phyloP scores from a whole-genome alignment of 1,140 invertebrate genomes.

The Melanaphis sacchari region DNA sequence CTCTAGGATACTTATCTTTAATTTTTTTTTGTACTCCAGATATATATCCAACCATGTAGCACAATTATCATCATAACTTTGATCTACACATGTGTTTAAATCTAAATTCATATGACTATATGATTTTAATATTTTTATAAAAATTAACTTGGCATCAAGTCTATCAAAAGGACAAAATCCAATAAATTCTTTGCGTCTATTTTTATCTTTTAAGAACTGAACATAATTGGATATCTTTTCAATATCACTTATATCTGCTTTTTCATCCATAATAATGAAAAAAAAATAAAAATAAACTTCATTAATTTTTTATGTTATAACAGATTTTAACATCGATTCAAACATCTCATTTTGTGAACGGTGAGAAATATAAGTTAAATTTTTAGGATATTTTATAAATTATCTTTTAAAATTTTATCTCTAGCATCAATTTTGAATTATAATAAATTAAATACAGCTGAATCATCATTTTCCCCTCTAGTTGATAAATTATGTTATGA shows the following conservation, averaged over 20 bases:
- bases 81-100: constrained; percentile 59
- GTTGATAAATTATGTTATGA: background rate
- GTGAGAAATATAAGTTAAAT: background rate
- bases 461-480: background rate
- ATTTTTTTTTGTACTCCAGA: constrained; percentile 62
- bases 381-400: background rate
- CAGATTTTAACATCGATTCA: too few species aligned
- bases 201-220: too few species aligned
- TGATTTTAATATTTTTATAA: background rate
- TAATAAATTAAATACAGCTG: background rate
- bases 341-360: background rate
- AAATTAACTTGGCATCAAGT: background rate
- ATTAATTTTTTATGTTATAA: too few species aligned
- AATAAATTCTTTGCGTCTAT: background rate
- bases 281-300: too few species aligned
- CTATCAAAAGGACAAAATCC: background rate
- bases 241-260: too few species aligned
- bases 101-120: constrained; percentile 39
- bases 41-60: constrained; percentile 61
- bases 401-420: background rate
- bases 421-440: background rate
- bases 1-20: constrained; percentile 61
- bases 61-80: constrained; percentile 62
- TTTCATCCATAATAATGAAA: too few species aligned
- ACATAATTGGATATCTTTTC: too few species aligned